Evolutionary conservation across 2,888 invertebrate genomes (phyloP).

Genomic region (Ellobium chinense): DNA sequence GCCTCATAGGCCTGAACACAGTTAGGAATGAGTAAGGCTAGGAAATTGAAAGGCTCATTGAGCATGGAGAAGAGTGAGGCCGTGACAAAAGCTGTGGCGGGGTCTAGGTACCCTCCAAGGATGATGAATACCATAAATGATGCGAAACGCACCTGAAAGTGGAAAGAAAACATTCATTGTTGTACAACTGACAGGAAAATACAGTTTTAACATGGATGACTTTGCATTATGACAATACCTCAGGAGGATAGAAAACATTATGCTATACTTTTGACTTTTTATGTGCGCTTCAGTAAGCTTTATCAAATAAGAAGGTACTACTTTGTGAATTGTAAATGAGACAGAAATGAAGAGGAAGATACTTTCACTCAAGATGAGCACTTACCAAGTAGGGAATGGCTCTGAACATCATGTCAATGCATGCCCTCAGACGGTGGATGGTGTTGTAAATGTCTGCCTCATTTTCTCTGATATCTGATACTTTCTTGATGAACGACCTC

Average conservation of each 20-base stretch:
- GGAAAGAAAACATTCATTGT: not conserved
- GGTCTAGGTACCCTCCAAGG: constrained; percentile 25
- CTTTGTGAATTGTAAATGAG: not conserved
- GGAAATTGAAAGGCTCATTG: not conserved
- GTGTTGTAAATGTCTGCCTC: constrained; percentile 26
- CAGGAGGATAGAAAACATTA: too few species aligned
- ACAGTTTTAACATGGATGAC: too few species aligned
- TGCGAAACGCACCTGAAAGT: not conserved
- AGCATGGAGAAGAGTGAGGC: constrained; percentile 11
- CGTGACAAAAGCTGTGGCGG: constrained; percentile 22
- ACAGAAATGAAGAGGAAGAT: not conserved
- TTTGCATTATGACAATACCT: too few species aligned
- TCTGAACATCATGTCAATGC: constrained; percentile 23
- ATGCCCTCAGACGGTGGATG: not conserved
- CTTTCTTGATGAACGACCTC: constrained; percentile 39
- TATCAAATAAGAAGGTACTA: too few species aligned
- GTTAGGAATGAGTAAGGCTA: constrained; percentile 8
- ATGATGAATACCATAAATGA: constrained; percentile 4
- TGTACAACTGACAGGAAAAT: too few species aligned
- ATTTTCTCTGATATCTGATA: constrained; percentile 31
- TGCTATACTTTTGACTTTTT: too few species aligned
- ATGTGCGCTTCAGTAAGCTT: too few species aligned
- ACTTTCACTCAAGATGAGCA: not conserved
- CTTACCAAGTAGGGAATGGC: constrained; percentile 34
- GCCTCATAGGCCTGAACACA: not conserved